Base-by-base conservation (phyloP, 2,888 invertebrate species). In the Hedychridium roseum region DNA sequence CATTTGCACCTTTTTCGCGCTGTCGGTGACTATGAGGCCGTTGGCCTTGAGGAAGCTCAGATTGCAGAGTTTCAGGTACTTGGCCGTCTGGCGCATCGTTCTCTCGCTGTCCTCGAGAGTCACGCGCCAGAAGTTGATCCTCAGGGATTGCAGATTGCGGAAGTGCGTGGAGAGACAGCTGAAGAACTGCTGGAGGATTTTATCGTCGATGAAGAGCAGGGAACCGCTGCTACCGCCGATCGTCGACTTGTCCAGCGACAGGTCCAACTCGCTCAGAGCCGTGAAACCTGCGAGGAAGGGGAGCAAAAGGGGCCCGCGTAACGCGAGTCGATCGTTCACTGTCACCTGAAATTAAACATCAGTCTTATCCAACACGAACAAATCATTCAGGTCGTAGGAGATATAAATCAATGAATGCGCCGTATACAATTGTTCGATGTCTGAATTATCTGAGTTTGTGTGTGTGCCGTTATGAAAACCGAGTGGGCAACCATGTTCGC, bases 251-350 rank as follows among this genome's bases (percentile, higher is more conserved):
- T 81, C 81, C 40, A 82, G 75, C 9, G 82, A 81, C 14, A 82
- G 68, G 57, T 82, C 82, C 15, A 82, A 72, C 57, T 82, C 82
- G 51, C 81, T 79, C 26, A 82, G 71, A 18, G 80, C 80, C 7
- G 80, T 80, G 63, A 82, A 82, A 6, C 82, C 82, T 1, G 79
- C 75, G 26, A 82, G 73, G 65, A 80, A 82, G 5, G 81, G 81
- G 14, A 82, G 64, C 6, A 82, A 64, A 35, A 81, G 79, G 1
- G 82, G 82, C 1, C 82, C 82, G 3, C 81, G 76, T 3, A 82
- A 66, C 6, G 80, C 79, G 37, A 79, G 68, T 32, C 80, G 71
- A 65, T 82, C 82, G 55, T 81, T 79, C 49, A 82, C 75, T 17
- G 79, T 78, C 40, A 81, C 80, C 78, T 79, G 63, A 5, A 57